Evolutionary conservation across 2,113 vertebrate genomes (phyloP).

Genomic region (Macaca fascicularis): DNA sequence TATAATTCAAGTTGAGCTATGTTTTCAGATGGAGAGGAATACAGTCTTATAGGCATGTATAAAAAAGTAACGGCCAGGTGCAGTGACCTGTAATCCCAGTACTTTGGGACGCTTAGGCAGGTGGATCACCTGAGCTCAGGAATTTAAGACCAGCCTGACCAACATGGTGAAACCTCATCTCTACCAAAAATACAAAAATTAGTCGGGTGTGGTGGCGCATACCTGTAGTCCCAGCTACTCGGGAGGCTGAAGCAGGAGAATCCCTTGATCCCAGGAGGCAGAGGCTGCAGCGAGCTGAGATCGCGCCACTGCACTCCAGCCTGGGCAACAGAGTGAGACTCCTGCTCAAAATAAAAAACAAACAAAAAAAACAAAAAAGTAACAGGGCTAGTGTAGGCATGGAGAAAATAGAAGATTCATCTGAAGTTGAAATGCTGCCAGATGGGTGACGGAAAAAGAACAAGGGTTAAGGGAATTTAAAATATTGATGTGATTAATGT

Average conservation of each 20-base stretch:
- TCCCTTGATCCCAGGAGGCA: background rate
- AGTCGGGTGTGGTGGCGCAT: no score
- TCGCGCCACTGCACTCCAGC: background rate
- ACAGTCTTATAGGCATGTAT: background rate
- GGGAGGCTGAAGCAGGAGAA: no score
- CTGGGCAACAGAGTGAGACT: background rate
- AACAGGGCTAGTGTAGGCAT: background rate
- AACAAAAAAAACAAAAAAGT: background rate
- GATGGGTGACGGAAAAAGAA: background rate
- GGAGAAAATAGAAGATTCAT: background rate
- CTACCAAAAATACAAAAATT: no score
- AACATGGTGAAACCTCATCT: no score
- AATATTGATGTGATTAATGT: background rate
- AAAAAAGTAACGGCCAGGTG: background rate
- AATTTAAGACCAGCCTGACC: no score
- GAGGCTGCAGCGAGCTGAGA: background rate
- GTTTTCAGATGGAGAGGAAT: background rate
- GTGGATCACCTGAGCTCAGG: no score
- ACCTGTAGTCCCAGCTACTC: no score
- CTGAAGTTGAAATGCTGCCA: constrained; percentile 42
- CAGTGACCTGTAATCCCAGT: no score
- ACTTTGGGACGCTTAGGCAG: no score
- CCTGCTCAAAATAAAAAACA: background rate
- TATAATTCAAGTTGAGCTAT: background rate
- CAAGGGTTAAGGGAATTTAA: background rate